Evolutionary conservation across 2,797 vertebrate genomes (phyloP).

Genomic region (Halcyon smyrnensis): DNA sequence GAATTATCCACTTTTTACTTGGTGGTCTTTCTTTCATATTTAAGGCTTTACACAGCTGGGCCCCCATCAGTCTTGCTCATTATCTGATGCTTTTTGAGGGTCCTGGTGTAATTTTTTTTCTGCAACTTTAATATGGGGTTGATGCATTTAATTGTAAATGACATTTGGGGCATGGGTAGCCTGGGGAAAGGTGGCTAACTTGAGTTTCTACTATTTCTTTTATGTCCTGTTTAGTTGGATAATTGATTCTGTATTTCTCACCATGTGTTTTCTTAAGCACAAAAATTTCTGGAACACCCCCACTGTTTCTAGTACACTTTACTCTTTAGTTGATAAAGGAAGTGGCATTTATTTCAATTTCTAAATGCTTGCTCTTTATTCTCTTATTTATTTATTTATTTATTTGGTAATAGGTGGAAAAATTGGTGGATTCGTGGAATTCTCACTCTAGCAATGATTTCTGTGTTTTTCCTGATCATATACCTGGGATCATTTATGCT

Average conservation of each 20-base stretch:
- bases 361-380: not conserved
- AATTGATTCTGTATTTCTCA: not conserved
- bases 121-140: not conserved
- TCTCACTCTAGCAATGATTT: constrained; percentile 93
- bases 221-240: not conserved
- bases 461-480: constrained; percentile 91
- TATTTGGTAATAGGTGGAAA: constrained; percentile 88
- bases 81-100: not conserved
- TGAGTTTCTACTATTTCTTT: not conserved
- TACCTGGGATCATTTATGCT: constrained; percentile 94
- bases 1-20: not conserved
- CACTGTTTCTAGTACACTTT: not conserved
- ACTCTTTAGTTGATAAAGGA: not conserved
- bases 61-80: not conserved
- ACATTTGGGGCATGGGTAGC: not conserved
- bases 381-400: no score
- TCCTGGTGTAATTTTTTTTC: constrained; percentile 3
- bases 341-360: not conserved
- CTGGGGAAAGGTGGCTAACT: not conserved
- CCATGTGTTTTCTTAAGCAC: not conserved
- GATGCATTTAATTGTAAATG: not conserved
- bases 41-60: not conserved
- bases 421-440: constrained; percentile 99
- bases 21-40: not conserved
- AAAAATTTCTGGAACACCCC: not conserved